Base-by-base conservation (phyloP, 1,140 invertebrate species). In the Rhopalosiphum maidis region DNA sequence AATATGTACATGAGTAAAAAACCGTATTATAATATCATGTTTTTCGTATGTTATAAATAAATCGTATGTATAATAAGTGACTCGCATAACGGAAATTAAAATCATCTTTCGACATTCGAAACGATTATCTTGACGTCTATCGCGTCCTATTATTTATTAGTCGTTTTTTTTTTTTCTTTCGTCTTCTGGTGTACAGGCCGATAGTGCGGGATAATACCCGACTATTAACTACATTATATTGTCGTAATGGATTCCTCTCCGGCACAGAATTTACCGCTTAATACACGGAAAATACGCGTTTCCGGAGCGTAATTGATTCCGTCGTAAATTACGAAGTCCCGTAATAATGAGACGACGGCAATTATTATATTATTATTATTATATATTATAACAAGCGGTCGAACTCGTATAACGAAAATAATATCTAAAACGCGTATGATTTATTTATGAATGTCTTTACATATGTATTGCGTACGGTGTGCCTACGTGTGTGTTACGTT, bases 261-360 rank as follows among this genome's bases (percentile, higher is more conserved):
- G 60, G 60, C 30, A 68, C 41, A 43, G 11, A 85, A 85, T 82
- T 30, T 30, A 68, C 25, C 60, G 60, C 30, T 30, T 68, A n/a
- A 68, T n/a, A 15, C 30, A 30, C 4, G 86, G 25, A 51, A 51
- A 88, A 88, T n/a, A n/a, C 30, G 30, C 87, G 86, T 88, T 88
- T 51, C 86, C 86, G 86, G 86, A 88, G 35, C 30, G 46, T 88
- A 88, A 88, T 88, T 88, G 86, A 88, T 88, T 88, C 46, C 30
- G n/a, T 88, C 46, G 18, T 54, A 89, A 89, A 30, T 89, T 54
- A 89, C 46, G 46, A 18, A 87, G 46, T n/a, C n/a, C 2, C 7
- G 11, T 54, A 30, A 87, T n/a, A n/a, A n/a, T 23, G 43, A 87
- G 30, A 87, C 15, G n/a, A 22, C 2, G 43, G 30, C 37, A 46